Base-by-base conservation (phyloP, 1,140 invertebrate genomes). In the Conus ventricosus region DNA sequence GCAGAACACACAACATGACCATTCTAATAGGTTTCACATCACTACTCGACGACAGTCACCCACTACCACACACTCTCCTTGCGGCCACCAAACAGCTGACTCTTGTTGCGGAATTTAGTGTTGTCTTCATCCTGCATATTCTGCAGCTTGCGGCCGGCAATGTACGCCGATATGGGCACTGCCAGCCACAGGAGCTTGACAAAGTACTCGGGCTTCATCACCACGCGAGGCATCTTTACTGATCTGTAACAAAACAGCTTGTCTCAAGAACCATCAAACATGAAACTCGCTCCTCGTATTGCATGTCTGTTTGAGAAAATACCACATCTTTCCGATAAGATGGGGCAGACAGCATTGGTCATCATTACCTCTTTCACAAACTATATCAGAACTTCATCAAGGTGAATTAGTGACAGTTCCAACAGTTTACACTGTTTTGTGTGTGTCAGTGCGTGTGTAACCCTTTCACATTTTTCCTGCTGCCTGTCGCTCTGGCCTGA, bases 71-170 rank as follows among this genome's bases (percentile, higher is more conserved):
- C 67, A 20, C 88, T 83, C 54, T 90, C 27, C 23, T 86, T 76
- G n/a, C 89, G 88, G 25, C 90, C 90, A 67, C 90, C 90, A 87
- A 76, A 91, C 20, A 91, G 54, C 67, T 88, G 71, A 53, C 88
- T 91, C 71, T 91, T 91, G 85, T 91, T 91, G 60, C 88, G 27
- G 82, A 88, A 91, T 20, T 27, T 25, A 7, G 88, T 84, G 39
- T 39, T 25, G 4, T 82, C 67, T 25, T 91, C 88, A 25, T 88
- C 90, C 23, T 76, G 71, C 51, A 84, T 39, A 53, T 15, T 15
- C 57, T 89, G 88, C 20, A 88, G 51, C 25, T 88, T 75, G 5
- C 85, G 80, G 17, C 90, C 90, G 0, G 88, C 1, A 20, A 82
- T 39, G 17, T 76, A 84, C 1, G 23, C 84, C 20, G 53, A 57